Conservation (phyloP, 2,888 invertebrate genomes). For the Dynastes tityus region DNA sequence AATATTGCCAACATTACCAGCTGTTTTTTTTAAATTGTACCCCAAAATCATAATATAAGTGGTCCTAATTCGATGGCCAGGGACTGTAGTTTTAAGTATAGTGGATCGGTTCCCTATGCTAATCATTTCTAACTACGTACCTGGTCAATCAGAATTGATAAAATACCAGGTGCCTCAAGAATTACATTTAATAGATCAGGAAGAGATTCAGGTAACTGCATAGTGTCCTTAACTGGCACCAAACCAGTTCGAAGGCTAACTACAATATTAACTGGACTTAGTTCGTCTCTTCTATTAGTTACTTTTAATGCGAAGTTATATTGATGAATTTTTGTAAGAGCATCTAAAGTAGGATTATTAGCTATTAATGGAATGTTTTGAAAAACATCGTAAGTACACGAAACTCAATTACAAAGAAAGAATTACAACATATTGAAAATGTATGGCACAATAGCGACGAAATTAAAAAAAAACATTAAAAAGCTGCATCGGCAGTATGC, state of each 20-base stretch:
- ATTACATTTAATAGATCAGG: constrained; percentile 87
- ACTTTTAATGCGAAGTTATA: constrained; percentile 87
- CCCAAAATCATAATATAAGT: too few relatives aligned
- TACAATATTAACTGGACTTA: constrained; percentile 79
- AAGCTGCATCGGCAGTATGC: too few relatives aligned
- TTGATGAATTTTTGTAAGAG: constrained; percentile 94
- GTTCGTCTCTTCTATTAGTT: constrained; percentile 77
- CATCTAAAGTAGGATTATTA: constrained; percentile 97
- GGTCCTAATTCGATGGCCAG: too few relatives aligned
- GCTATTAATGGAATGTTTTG: constrained; percentile 78
- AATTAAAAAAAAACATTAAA: too few relatives aligned
- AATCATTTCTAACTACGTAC: constrained; percentile 68
- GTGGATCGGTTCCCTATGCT: neutral
- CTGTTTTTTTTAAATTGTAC: too few relatives aligned
- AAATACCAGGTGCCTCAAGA: constrained; percentile 86
- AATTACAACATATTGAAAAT: too few relatives aligned
- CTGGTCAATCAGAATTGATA: constrained; percentile 91
- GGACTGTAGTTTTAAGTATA: too few relatives aligned
- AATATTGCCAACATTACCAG: too few relatives aligned
- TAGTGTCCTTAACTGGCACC: constrained; percentile 82
- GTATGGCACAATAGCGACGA: too few relatives aligned
- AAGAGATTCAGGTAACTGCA: constrained; percentile 86
- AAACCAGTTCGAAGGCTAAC: constrained; percentile 85
- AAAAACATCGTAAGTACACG: too few relatives aligned
- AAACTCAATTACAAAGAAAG: too few relatives aligned